phyloP scores from a whole-genome alignment of 2,888 invertebrate genomes.

The Drosophila rellima region DNA sequence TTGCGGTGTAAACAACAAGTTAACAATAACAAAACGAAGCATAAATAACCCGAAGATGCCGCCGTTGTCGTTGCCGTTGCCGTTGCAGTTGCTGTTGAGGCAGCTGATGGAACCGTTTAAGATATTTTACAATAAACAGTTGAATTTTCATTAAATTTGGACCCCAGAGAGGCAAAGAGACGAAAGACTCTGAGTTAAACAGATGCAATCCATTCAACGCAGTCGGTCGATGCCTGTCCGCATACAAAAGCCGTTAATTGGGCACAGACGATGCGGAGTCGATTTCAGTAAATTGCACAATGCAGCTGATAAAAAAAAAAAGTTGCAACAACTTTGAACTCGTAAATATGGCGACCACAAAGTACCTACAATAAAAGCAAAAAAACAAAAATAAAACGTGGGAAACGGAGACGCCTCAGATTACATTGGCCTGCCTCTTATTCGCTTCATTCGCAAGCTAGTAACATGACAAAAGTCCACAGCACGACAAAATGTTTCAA shows the following conservation, averaged over 20 bases:
- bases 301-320: conserved; percentile 36
- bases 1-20: conserved; percentile 58
- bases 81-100: conserved; percentile 14
- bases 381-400: conserved; percentile 45
- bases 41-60: conserved; percentile 50
- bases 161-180: conserved; percentile 23
- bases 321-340: conserved; percentile 20
- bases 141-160: conserved; percentile 36
- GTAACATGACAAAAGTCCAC: conserved; percentile 57
- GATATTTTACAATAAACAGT: conserved; percentile 54
- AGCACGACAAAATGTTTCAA: conserved; percentile 61
- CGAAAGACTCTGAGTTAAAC: conserved; percentile 21
- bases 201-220: conserved; percentile 37
- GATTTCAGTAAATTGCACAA: conserved; percentile 55
- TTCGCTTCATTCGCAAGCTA: conserved; percentile 19
- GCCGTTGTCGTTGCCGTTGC: conserved; percentile 32
- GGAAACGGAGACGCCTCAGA: conserved; percentile 78
- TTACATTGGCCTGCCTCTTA: conserved; percentile 45
- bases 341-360: conserved; percentile 12
- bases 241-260: conserved; percentile 57
- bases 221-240: conserved; percentile 11
- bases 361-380: conserved; percentile 9
- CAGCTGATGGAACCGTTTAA: conserved; percentile 39
- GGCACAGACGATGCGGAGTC: conserved; percentile 21
- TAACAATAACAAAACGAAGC: conserved; percentile 56